Evolutionary conservation across 2,113 vertebrate species (phyloP).

Genomic region (Polypterus senegalus): DNA sequence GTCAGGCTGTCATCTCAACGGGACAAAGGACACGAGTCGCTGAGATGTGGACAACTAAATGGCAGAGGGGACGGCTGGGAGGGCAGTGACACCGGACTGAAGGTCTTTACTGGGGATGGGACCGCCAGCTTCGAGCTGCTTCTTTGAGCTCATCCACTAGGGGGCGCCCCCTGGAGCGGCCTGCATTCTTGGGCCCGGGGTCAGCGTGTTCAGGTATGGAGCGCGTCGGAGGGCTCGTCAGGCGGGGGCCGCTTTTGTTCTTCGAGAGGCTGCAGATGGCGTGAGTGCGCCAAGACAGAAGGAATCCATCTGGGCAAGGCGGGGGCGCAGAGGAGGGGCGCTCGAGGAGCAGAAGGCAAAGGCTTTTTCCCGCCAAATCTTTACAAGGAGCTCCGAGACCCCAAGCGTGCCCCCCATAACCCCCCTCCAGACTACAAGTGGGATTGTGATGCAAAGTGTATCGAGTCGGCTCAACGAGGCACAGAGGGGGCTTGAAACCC

Average conservation of each 20-base stretch:
- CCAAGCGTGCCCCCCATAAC: slow-evolving; percentile 5
- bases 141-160: background rate
- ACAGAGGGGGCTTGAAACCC: slow-evolving; percentile 21
- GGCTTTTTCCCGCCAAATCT: slow-evolving; percentile 50
- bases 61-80: background rate
- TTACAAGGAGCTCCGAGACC: slow-evolving; percentile 22
- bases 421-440: slow-evolving; percentile 15
- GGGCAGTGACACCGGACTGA: background rate
- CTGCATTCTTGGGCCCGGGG: slow-evolving; percentile 40
- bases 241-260: slow-evolving; percentile 47
- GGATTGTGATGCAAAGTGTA: slow-evolving; percentile 35
- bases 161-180: slow-evolving; percentile 15
- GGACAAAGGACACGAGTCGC: no score
- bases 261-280: slow-evolving; percentile 60
- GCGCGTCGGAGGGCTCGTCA: slow-evolving; percentile 22
- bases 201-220: slow-evolving; percentile 37
- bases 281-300: slow-evolving; percentile 39
- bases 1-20: no score
- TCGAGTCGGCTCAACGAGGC: slow-evolving; percentile 34
- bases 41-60: no score
- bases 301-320: slow-evolving; percentile 18
- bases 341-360: slow-evolving; percentile 28
- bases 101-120: background rate
- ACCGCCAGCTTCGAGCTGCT: background rate
- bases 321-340: slow-evolving; percentile 33